These are phyloP conservation scores for Anthophora plumipes DNA, from an alignment of 2,888 invertebrate species.

Conservation along the genomic window DNA sequence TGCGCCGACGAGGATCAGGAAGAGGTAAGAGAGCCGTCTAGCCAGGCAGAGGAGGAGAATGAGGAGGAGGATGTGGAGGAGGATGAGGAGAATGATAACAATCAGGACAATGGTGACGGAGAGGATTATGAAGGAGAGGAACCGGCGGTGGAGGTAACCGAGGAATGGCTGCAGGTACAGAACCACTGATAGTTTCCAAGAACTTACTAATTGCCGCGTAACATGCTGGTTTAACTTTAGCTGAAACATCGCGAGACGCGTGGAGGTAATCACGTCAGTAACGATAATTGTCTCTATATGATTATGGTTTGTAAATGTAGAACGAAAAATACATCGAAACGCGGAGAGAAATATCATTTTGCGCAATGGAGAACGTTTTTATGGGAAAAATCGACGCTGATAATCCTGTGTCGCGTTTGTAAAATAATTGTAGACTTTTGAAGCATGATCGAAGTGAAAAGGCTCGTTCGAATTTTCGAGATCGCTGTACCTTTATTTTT, in stretches of 20 bases:
- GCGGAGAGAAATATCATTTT: neutral
- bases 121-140: slow-evolving; percentile 61
- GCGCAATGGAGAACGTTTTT: no score
- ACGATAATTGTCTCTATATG: neutral
- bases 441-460: no score
- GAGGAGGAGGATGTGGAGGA: slow-evolving; percentile 40
- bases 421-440: no score
- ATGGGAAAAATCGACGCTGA: no score
- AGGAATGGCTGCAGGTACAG: slow-evolving; percentile 79
- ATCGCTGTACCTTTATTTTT: no score
- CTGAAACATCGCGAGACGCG: neutral
- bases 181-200: slow-evolving; percentile 24
- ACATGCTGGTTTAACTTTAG: neutral
- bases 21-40: slow-evolving; percentile 66
- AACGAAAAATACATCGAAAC: neutral
- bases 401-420: no score
- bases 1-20: slow-evolving; percentile 74
- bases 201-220: slow-evolving; percentile 21
- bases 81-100: slow-evolving; percentile 41
- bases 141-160: slow-evolving; percentile 71
- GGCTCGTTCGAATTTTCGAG: no score
- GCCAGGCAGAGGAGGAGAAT: slow-evolving; percentile 46
- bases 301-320: neutral
- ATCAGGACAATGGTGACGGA: slow-evolving; percentile 31
- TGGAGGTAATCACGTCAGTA: neutral